These are phyloP conservation scores for Parelbella ahira DNA, from an alignment of 2,888 invertebrate species.

Conservation along the genomic window DNA sequence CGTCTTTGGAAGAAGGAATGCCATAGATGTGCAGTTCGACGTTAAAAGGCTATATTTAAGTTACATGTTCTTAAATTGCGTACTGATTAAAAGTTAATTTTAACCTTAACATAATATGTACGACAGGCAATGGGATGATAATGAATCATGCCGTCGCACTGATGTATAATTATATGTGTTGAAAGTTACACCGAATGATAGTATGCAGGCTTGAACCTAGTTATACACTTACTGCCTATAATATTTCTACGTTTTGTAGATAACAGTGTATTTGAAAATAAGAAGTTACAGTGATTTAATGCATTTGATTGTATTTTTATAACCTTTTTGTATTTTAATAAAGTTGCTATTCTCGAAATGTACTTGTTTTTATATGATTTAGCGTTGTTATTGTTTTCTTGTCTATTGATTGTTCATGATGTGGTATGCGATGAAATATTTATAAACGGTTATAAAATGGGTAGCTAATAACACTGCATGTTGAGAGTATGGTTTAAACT, in stretches of 20 bases:
- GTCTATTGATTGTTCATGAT: neutral
- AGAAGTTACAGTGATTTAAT: conserved; percentile 73
- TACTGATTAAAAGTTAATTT: neutral
- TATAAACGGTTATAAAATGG: conserved; percentile 7
- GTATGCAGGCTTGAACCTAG: conserved; percentile 27
- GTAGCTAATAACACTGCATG: conserved; percentile 27
- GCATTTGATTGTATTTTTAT: conserved; percentile 81
- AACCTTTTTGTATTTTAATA: conserved; percentile 79
- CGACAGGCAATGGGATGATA: too few species aligned
- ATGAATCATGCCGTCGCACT: too few species aligned
- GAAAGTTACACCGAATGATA: too few species aligned
- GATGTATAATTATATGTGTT: too few species aligned
- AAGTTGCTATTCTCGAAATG: conserved; percentile 77
- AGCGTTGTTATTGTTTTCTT: neutral
- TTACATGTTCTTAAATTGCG: neutral
- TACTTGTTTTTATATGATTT: conserved; percentile 46
- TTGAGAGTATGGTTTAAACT: conserved; percentile 7
- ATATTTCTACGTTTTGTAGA: conserved; percentile 57
- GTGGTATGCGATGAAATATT: conserved; percentile 4
- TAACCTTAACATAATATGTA: neutral
- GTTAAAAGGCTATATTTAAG: conserved; percentile 2
- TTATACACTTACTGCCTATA: conserved; percentile 52
- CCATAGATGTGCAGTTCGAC: neutral
- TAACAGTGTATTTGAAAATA: conserved; percentile 51
- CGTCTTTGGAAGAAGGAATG: conserved; percentile 1